A percentile compares a stretch with the other conserved stretches of the same genome.
phyloP scores from a whole-genome alignment of 2,888 invertebrate species.

The Holacanthella duospinosa region DNA sequence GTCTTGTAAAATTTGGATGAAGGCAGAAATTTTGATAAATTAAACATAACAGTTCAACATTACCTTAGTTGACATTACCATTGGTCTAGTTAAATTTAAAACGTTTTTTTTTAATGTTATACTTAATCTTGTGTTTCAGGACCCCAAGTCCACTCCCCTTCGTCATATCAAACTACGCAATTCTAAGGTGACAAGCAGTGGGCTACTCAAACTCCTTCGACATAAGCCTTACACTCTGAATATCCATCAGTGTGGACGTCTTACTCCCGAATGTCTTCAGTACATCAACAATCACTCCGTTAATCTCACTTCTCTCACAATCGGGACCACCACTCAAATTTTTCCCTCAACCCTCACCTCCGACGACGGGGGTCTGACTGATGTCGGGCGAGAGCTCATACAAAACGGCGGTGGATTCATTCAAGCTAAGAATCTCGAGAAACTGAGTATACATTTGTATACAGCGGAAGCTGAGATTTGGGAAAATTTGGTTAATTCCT shows the following conservation, averaged over 20 bases:
- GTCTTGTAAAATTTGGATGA: too few relatives aligned
- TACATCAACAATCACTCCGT: slow-evolving; percentile 58
- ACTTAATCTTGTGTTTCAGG: slow-evolving; percentile 62
- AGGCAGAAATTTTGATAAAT: too few relatives aligned
- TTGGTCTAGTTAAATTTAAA: not conserved
- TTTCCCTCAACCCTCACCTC: slow-evolving; percentile 43
- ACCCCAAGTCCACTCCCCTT: slow-evolving; percentile 56
- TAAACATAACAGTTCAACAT: too few relatives aligned
- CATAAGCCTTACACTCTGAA: slow-evolving; percentile 66
- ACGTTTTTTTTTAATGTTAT: slow-evolving; percentile 37
- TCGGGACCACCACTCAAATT: slow-evolving; percentile 57
- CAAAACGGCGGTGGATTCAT: not conserved
- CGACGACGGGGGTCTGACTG: not conserved
- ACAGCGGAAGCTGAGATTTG: not conserved
- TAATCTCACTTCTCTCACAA: slow-evolving; percentile 57
- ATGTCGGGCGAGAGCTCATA: not conserved
- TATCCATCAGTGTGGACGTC: slow-evolving; percentile 59
- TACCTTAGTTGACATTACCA: not conserved
- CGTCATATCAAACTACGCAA: slow-evolving; percentile 59
- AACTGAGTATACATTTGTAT: slow-evolving; percentile 41
- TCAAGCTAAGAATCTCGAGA: slow-evolving; percentile 22
- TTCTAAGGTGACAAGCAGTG: slow-evolving; percentile 59
- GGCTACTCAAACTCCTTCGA: slow-evolving; percentile 57
- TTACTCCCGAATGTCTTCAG: slow-evolving; percentile 55
- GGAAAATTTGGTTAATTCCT: not conserved